phyloP scores from a whole-genome alignment of 1,140 invertebrate genomes.

The Hyposmocoma kahamanoa region DNA sequence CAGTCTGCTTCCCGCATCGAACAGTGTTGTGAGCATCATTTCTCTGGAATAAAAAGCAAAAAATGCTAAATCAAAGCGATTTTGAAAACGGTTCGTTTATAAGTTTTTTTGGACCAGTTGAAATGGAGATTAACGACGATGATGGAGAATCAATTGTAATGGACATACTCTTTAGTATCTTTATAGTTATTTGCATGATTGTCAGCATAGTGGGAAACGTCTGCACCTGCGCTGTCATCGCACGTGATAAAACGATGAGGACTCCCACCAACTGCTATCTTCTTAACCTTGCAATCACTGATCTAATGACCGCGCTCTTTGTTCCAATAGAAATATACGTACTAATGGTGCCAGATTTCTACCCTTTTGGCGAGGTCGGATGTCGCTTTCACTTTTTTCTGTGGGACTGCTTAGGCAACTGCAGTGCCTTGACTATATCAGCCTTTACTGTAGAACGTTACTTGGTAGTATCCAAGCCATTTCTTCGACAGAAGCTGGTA shows the following conservation, averaged over 20 bases:
- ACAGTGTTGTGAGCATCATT: neutral
- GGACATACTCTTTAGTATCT: constrained; percentile 83
- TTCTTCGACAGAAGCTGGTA: constrained; percentile 90
- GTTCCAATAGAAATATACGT: constrained; percentile 87
- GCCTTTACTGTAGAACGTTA: constrained; percentile 97
- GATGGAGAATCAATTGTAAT: constrained; percentile 77
- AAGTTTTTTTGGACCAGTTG: constrained; percentile 30
- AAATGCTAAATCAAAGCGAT: neutral
- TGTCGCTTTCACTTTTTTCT: constrained; percentile 84
- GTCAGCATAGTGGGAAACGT: constrained; percentile 90
- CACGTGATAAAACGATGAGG: constrained; percentile 87
- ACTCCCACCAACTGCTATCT: constrained; percentile 90
- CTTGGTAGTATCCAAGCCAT: constrained; percentile 94
- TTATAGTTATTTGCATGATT: constrained; percentile 87
- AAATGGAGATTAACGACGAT: constrained; percentile 27
- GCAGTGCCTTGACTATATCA: constrained; percentile 94
- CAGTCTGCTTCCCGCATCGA: no score
- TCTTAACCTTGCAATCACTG: constrained; percentile 91
- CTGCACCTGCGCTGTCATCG: constrained; percentile 89
- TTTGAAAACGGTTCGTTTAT: constrained; percentile 17
- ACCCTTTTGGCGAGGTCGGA: constrained; percentile 83
- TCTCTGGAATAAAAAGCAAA: neutral
- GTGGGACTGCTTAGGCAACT: constrained; percentile 90
- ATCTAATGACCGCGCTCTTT: constrained; percentile 85
- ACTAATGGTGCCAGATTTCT: constrained; percentile 86